phyloP scores from a whole-genome alignment of 2,797 vertebrate species.

The Anomalospiza imberbis region DNA sequence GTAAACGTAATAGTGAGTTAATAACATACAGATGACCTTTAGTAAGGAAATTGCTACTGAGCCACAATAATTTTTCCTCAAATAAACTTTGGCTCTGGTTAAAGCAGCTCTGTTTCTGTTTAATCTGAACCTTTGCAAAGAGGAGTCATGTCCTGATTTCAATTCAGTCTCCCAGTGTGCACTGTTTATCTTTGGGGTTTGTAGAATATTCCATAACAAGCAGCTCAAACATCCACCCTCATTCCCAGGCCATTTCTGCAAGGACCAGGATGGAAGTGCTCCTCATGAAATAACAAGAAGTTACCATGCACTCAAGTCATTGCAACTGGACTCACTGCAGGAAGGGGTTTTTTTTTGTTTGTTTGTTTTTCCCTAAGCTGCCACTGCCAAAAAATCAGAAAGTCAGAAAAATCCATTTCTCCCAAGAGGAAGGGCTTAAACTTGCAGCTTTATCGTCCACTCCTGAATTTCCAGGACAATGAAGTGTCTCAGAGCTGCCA shows the following conservation, averaged over 20 bases:
- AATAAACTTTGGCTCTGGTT: constrained; percentile 49
- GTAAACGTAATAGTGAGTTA: constrained; percentile 47
- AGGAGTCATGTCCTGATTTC: neutral
- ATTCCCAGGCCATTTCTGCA: neutral
- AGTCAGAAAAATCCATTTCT: neutral
- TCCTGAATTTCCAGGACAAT: neutral
- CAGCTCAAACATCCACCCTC: neutral
- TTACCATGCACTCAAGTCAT: neutral
- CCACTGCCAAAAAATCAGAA: neutral
- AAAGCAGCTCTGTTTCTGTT: constrained; percentile 29
- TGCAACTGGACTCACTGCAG: neutral
- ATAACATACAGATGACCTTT: constrained; percentile 56
- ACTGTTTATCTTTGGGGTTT: neutral
- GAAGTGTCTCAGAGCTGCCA: neutral
- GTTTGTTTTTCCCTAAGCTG: neutral
- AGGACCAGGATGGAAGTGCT: neutral
- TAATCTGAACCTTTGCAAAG: constrained; percentile 14
- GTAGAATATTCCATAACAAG: neutral
- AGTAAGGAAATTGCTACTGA: constrained; percentile 55
- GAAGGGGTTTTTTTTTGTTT: neutral
- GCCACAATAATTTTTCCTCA: constrained; percentile 53
- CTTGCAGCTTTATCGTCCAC: neutral
- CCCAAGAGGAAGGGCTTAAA: neutral
- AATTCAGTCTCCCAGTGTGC: neutral
- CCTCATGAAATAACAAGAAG: neutral